Percentiles rank a stretch among this genome's conserved stretches.
These are phyloP conservation scores for Diplosoma virens DNA, from an alignment of 23 tunicate species.

Conservation along the genomic window DNA sequence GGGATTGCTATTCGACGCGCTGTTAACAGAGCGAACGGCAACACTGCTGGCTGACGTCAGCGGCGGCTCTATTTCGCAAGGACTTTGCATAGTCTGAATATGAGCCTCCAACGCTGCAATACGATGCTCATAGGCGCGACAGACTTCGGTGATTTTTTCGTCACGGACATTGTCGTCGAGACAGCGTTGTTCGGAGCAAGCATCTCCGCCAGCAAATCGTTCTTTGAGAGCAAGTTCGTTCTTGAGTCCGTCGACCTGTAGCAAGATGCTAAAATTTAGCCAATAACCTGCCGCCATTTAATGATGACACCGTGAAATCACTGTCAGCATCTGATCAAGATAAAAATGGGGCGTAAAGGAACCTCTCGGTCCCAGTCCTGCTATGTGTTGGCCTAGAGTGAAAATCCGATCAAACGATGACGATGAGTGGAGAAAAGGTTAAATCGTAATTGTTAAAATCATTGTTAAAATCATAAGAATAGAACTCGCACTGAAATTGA, in stretches of 20 bases:
- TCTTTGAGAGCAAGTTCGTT: constrained; percentile 40
- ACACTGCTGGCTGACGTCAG: constrained; percentile 37
- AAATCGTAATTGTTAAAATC: no score
- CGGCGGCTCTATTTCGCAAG: constrained; percentile 17
- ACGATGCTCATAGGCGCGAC: constrained; percentile 42
- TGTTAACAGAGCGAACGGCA: constrained; percentile 36
- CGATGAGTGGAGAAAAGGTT: no score
- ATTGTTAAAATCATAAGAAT: no score
- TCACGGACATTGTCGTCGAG: neutral
- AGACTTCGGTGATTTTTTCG: neutral
- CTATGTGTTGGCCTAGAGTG: no score
- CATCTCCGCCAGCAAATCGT: neutral
- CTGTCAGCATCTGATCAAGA: no score
- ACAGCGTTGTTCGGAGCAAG: neutral
- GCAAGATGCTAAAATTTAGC: no score
- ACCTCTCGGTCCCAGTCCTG: no score
- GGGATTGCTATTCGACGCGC: constrained; percentile 19
- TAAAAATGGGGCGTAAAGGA: no score
- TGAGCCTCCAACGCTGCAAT: constrained; percentile 50
- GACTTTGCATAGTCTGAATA: constrained; percentile 34
- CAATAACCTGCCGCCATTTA: no score
- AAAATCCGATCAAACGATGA: no score
- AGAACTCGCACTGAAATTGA: no score
- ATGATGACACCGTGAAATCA: no score
- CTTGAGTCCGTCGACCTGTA: constrained; percentile 44